phyloP scores from a whole-genome alignment of 2,888 invertebrate genomes.

The Alentia gelatinosa region DNA sequence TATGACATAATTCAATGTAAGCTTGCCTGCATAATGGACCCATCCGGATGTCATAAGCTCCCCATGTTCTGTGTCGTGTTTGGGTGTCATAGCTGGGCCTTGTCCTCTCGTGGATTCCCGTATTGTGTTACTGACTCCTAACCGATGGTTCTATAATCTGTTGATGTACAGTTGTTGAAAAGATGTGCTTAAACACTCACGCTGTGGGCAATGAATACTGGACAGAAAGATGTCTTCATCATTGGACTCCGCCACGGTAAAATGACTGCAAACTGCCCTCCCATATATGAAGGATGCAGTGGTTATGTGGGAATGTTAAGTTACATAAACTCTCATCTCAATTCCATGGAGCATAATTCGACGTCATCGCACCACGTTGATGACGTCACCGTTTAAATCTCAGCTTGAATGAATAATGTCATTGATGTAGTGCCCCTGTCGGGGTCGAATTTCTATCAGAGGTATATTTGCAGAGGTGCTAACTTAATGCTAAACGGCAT shows the following conservation, averaged over 20 bases:
- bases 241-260: neutral
- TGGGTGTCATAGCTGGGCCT: neutral
- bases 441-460: neutral
- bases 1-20: neutral
- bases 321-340: neutral
- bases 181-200: slow-evolving; percentile 3
- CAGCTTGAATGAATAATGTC: neutral
- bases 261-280: slow-evolving; percentile 18
- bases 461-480: slow-evolving; percentile 24
- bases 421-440: too few relatives aligned
- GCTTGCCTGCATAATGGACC: neutral
- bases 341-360: neutral
- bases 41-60: neutral
- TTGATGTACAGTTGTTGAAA: slow-evolving; percentile 7
- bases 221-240: neutral
- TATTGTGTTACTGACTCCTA: neutral
- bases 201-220: neutral
- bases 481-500: neutral
- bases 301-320: neutral
- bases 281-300: neutral
- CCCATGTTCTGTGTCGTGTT: neutral
- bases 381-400: neutral
- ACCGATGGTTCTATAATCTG: neutral
- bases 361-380: neutral
- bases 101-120: neutral